Evolutionary conservation across 2,113 vertebrate species (phyloP), one percentile per base, ranked within the genome.

Genomic region (Syrrhaptes paradoxus): DNA sequence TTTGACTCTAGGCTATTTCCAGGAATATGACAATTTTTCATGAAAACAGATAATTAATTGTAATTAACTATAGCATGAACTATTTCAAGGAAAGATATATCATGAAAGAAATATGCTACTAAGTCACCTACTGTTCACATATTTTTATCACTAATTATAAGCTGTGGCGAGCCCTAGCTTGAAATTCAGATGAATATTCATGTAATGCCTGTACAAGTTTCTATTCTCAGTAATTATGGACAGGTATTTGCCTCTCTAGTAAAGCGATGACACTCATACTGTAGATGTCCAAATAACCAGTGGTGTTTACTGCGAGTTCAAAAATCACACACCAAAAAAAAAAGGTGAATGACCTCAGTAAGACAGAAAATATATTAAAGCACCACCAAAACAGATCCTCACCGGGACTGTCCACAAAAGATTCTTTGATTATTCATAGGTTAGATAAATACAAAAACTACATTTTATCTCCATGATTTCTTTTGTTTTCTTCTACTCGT

Each of bases 121-220:
- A 4, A 29, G 66, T 55, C 49, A 84, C n/a, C 55, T 77, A 65
- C 21, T 45, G 77, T 52, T 76, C 81, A 68, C 24, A 41, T 57
- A 48, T 65, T 89, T 90, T 88, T 59, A 68, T 80, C 75, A 41
- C 75, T 89, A 79, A 92, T 83, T 82, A 70, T 38, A 80, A 90
- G 16, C 13, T 77, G 20, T 73, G 29, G 45, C 46, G 76, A 90
- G 38, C 6, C 24, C 16, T 68, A 55, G 16, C 58, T 73, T 68
- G 63, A 83, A 90, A 90, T 73, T 29, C 43, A 70, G 28, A 45
- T 82, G 21, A 63, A 58, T 72, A 36, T 58, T 52, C 26, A 75
- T 15, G 10, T 51, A 58, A 54, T 20, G 15, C 13, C 72, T 24
- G 51, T 28, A 41, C 36, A 46, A 41, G 9, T 79, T 88, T 68